phyloP scores from a whole-genome alignment of 2,888 invertebrate species.

The Athripsodes cinereus region DNA sequence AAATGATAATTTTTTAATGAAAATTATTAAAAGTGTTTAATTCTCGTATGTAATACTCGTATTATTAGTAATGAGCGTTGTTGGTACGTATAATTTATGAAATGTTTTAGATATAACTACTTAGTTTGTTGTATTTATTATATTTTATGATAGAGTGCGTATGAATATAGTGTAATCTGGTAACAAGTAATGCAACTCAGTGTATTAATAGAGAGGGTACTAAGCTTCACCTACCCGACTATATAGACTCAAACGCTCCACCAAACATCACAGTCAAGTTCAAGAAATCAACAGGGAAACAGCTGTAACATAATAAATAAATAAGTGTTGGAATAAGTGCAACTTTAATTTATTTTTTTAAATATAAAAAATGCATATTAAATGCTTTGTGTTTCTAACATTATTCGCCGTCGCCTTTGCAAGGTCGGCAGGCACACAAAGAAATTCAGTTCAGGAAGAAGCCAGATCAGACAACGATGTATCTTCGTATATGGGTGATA shows the following conservation, averaged over 20 bases:
- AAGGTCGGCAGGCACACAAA: constrained; percentile 47
- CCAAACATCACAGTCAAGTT: constrained; percentile 20
- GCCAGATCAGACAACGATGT: constrained; percentile 40
- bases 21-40: too few species aligned
- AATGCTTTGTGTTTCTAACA: constrained; percentile 53
- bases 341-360: neutral
- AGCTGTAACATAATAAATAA: constrained; percentile 13
- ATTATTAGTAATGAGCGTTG: too few species aligned
- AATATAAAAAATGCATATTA: constrained; percentile 18
- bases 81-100: too few species aligned
- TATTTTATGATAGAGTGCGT: too few species aligned
- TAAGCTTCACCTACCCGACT: constrained; percentile 4
- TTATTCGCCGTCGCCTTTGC: constrained; percentile 48
- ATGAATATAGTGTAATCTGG: too few species aligned
- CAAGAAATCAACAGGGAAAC: constrained; percentile 17
- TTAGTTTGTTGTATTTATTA: too few species aligned
- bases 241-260: constrained; percentile 1
- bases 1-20: too few species aligned
- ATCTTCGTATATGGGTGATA: constrained; percentile 52
- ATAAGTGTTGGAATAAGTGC: neutral
- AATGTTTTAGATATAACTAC: too few species aligned
- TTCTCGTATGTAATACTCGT: too few species aligned
- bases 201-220: constrained; percentile 14
- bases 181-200: too few species aligned
- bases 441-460: constrained; percentile 40